Conservation (phyloP, 2,888 invertebrate genomes). For the Protophormia terraenovae region DNA sequence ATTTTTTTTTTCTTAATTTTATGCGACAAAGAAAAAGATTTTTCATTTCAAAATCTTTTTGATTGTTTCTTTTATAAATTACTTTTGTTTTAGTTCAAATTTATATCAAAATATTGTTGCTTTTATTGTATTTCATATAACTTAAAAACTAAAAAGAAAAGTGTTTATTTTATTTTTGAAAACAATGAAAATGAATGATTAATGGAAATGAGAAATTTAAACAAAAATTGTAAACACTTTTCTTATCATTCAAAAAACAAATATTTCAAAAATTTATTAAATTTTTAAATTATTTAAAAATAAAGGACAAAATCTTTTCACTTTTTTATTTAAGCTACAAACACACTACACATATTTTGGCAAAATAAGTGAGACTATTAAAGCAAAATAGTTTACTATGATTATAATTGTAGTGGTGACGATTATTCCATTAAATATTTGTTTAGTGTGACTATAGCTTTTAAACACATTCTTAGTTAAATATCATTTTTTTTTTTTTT, state of each 20-base stretch:
- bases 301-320: too few relatives aligned
- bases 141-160: constrained; percentile 61
- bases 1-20: constrained; percentile 3
- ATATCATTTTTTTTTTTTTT: too few relatives aligned
- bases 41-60: constrained; percentile 80
- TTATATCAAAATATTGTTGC: constrained; percentile 79
- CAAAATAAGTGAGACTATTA: too few relatives aligned
- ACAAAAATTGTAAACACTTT: constrained; percentile 60
- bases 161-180: constrained; percentile 22
- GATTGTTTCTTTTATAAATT: constrained; percentile 75
- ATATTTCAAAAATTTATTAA: constrained; percentile 52
- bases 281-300: too few relatives aligned
- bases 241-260: constrained; percentile 49
- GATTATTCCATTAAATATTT: too few relatives aligned
- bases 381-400: too few relatives aligned
- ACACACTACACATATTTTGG: too few relatives aligned
- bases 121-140: constrained; percentile 69
- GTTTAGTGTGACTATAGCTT: too few relatives aligned
- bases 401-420: too few relatives aligned
- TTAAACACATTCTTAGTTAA: too few relatives aligned
- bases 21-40: constrained; percentile 78
- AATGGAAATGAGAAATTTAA: constrained; percentile 21
- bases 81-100: constrained; percentile 6
- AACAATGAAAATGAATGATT: constrained; percentile 36
- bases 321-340: too few relatives aligned